A percentile compares a stretch with the other conserved stretches of the same genome.
Evolutionary conservation across 2,888 invertebrate species (phyloP).

Genomic region (Ichneumon xanthorius): DNA sequence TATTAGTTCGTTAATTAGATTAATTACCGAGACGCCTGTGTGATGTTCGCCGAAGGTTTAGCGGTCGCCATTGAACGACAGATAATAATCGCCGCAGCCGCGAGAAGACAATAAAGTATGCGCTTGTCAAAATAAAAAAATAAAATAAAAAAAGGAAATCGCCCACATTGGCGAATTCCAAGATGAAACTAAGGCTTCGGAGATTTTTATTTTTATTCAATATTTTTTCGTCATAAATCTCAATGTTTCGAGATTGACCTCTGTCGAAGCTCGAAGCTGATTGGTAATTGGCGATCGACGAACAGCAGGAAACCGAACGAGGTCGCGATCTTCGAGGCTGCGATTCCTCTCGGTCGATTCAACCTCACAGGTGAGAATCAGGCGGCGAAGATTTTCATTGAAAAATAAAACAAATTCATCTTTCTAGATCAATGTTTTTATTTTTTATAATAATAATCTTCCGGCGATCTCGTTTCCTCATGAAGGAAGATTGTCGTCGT

Average conservation of each 20-base stretch:
- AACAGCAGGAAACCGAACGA: constrained; percentile 63
- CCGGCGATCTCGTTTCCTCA: not conserved
- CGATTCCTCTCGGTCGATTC: constrained; percentile 15
- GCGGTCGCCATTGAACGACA: constrained; percentile 10
- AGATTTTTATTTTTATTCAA: constrained; percentile 25
- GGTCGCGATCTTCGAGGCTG: constrained; percentile 54
- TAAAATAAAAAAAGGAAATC: constrained; percentile 14
- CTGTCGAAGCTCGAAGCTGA: constrained; percentile 40
- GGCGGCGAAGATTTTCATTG: not conserved
- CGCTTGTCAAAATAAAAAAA: constrained; percentile 32
- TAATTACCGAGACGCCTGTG: constrained; percentile 23
- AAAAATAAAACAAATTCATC: not conserved
- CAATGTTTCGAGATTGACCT: constrained; percentile 42
- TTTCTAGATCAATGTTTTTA: not conserved
- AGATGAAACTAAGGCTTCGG: not conserved
- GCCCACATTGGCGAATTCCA: constrained; percentile 13
- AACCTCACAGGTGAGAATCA: not conserved
- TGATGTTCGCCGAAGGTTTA: not conserved
- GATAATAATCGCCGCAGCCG: constrained; percentile 9
- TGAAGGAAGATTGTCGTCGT: not conserved
- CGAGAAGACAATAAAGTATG: not conserved
- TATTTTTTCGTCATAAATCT: constrained; percentile 44
- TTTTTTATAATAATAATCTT: not conserved
- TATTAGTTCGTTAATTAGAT: constrained; percentile 29
- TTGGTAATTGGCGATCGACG: constrained; percentile 62